Evolutionary conservation across 2,888 invertebrate genomes (phyloP).

Genomic region (Sepiola atlantica): DNA sequence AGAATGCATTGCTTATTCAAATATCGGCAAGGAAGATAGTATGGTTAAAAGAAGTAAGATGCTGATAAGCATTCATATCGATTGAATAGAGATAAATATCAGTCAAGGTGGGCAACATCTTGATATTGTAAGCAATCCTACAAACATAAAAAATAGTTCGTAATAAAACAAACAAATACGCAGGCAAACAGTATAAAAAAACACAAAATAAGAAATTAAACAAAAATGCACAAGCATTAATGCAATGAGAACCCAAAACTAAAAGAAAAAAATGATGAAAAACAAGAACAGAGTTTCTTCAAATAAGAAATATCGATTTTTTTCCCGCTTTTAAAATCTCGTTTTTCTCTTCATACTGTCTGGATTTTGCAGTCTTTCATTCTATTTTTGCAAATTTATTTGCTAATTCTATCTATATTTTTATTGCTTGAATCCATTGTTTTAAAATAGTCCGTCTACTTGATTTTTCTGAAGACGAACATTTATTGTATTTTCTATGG

Average conservation of each 20-base stretch:
- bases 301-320: not conserved
- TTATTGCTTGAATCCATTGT: not conserved
- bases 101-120: not conserved
- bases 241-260: no score
- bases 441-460: not conserved
- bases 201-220: no score
- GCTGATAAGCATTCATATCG: not conserved
- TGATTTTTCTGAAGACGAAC: not conserved
- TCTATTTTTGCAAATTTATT: not conserved
- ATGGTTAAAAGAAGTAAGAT: not conserved
- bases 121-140: not conserved
- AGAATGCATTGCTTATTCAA: no score
- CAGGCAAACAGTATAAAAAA: no score
- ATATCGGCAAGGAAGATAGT: no score
- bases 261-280: not conserved
- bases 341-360: not conserved
- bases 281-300: not conserved
- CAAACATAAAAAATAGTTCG: not conserved
- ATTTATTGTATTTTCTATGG: not conserved
- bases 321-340: not conserved
- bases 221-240: no score
- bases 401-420: not conserved
- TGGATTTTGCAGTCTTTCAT: not conserved
- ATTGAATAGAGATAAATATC: not conserved
- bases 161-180: no score